Evolutionary conservation across 2,797 vertebrate genomes (phyloP), one percentile per base, ranked within the genome.

Genomic region (Anguilla marmorata): DNA sequence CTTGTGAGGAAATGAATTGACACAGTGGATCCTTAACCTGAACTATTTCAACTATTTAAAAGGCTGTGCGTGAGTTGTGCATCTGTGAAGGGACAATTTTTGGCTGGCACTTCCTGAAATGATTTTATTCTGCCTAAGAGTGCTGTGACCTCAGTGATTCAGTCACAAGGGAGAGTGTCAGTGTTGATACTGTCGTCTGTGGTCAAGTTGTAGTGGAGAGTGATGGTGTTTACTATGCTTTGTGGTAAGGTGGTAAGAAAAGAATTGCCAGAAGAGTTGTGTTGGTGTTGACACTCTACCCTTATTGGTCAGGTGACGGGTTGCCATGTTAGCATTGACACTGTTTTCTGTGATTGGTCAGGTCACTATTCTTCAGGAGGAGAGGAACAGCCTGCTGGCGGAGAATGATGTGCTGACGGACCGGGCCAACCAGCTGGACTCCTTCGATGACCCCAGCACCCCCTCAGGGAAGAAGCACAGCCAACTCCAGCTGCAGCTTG

Each of bases 341-440:
- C n/a, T 21, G 60, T 80, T n/a, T 87, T 9, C 82, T 89, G 79
- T 16, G 45, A n/a, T 82, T 86, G 87, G 16, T 90, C 93, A 99
- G 99, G 98, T 99, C 92, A 95, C 98, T 6, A 93, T 97, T 79
- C 97, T 99, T 89, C 98, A 98, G 89, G 99, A 99, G 87, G 99
- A 99, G 91, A 97, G 97, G 89, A 98, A 96, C 93, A 98, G 97
- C 90, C 94, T 99, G 87, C 92, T 99, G 90, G 97, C 98, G 82
- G 99, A 99, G 95, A 99, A 98, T 74, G 98, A 99, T 58, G 94
- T 99, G 85, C 96, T 99, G 92, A 98, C 97, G 50, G 98, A 99
- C 93, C 95, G 97, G 90, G 93, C 98, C 92, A 98, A 97, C 94
- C 99, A 99, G 92, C 91, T 99, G 90, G 98, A 99, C 0, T 96